Conservation (phyloP, 1,140 invertebrate species). For the Grapholita molesta region DNA sequence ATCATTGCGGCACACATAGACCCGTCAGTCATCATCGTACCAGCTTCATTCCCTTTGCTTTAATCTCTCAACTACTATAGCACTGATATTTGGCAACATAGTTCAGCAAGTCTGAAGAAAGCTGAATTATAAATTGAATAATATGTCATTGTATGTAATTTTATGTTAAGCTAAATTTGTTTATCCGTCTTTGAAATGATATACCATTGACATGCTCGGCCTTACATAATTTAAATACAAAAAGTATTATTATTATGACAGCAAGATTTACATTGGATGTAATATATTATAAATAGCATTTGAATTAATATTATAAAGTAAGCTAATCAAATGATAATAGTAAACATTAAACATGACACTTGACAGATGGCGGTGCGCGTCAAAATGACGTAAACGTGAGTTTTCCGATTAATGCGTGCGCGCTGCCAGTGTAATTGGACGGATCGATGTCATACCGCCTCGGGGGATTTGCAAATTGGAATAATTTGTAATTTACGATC, state of each 20-base stretch:
- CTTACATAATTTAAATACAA: too few relatives aligned
- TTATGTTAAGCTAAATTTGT: too few relatives aligned
- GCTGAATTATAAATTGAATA: too few relatives aligned
- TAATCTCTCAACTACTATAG: not conserved
- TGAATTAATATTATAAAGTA: not conserved
- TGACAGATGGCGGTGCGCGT: not conserved
- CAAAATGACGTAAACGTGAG: not conserved
- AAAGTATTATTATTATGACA: too few relatives aligned
- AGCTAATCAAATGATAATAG: not conserved
- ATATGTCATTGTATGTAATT: too few relatives aligned
- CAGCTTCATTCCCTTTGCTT: not conserved
- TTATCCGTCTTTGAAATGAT: too few relatives aligned
- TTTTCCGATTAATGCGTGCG: not conserved
- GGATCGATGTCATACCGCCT: not conserved
- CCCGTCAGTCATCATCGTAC: slow-evolving; percentile 1
- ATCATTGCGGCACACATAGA: slow-evolving; percentile 58
- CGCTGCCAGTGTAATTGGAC: not conserved
- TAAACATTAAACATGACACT: not conserved
- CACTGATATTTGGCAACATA: not conserved
- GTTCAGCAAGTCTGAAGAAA: not conserved
- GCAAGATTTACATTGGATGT: too few relatives aligned
- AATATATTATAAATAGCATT: too few relatives aligned
- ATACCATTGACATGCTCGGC: too few relatives aligned
- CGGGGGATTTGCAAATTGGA: not conserved
- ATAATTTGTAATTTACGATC: not conserved